Evolutionary conservation across 2,113 vertebrate genomes (phyloP).

Genomic region (Morone chrysops): DNA sequence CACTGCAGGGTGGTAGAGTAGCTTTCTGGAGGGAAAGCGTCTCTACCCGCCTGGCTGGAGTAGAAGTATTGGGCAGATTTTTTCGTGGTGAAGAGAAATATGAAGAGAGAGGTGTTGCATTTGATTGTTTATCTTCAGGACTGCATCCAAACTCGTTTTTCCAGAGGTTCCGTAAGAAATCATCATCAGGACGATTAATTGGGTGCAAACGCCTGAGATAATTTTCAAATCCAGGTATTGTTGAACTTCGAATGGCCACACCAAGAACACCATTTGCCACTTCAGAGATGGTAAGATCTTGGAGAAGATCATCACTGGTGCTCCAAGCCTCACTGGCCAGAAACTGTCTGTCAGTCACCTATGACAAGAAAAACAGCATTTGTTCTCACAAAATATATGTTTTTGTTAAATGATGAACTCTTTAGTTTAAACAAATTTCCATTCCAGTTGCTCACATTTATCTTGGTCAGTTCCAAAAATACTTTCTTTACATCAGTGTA

Average conservation of each 20-base stretch:
- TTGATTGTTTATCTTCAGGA: background rate
- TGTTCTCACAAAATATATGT: background rate
- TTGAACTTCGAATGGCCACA: conserved; percentile 78
- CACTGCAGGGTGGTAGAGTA: conserved; percentile 74
- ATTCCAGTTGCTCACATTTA: conserved; percentile 65
- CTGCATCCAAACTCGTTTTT: conserved; percentile 75
- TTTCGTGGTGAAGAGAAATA: background rate
- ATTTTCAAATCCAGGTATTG: conserved; percentile 75
- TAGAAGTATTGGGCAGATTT: background rate
- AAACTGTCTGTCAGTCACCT: conserved; percentile 80
- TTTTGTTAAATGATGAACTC: background rate
- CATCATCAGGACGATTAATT: conserved; percentile 54
- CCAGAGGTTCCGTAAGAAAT: conserved; percentile 74
- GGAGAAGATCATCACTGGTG: conserved; percentile 71
- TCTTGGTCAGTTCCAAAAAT: conserved; percentile 71
- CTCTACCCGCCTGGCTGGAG: background rate
- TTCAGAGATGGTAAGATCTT: conserved; percentile 54
- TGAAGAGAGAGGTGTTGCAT: background rate
- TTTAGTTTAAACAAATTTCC: background rate
- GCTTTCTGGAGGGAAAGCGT: background rate
- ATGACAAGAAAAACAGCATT: background rate
- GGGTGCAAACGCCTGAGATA: conserved; percentile 75
- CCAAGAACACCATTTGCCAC: conserved; percentile 77
- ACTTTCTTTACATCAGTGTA: conserved; percentile 71
- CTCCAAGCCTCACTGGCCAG: conserved; percentile 84